phyloP scores from a whole-genome alignment of 2,797 vertebrate species.

The Lindbergichthys nudifrons region DNA sequence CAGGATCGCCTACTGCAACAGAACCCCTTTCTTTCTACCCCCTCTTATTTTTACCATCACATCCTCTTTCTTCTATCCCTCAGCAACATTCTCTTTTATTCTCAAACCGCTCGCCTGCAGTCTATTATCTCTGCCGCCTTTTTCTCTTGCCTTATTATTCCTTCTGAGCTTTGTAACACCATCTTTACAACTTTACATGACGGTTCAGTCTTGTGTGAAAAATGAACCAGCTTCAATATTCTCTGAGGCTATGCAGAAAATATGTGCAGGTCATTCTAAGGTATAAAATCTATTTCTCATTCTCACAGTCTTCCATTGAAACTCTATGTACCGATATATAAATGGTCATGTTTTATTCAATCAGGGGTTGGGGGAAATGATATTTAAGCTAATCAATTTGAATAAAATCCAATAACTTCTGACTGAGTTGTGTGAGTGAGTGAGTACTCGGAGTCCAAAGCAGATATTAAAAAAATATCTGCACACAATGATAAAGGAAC shows the following conservation, averaged over 20 bases:
- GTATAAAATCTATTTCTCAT: constrained; percentile 14
- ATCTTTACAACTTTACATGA: constrained; percentile 71
- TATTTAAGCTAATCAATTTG: constrained; percentile 18
- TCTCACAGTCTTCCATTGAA: constrained; percentile 15
- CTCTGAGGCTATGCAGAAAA: constrained; percentile 38
- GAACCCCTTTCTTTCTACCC: constrained; percentile 47
- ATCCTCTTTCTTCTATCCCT: constrained; percentile 53
- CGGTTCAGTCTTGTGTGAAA: constrained; percentile 48
- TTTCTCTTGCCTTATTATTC: constrained; percentile 62
- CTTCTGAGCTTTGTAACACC: constrained; percentile 61
- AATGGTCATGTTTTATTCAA: constrained; percentile 24
- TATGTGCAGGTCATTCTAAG: constrained; percentile 36
- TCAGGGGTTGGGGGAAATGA: constrained; percentile 10
- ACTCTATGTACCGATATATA: constrained; percentile 20
- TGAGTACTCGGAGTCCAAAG: constrained; percentile 7
- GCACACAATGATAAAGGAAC: constrained; percentile 27
- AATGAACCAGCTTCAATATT: constrained; percentile 43
- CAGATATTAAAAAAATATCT: constrained; percentile 39
- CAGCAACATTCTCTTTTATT: constrained; percentile 64
- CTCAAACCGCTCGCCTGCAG: constrained; percentile 46
- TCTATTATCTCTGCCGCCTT: constrained; percentile 42
- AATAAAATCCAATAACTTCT: constrained; percentile 28
- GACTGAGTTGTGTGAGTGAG: no score
- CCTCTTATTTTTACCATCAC: constrained; percentile 46
- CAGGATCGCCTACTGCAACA: constrained; percentile 66